Conservation (phyloP, 1,140 invertebrate genomes). For the Aradophagus sp. region DNA sequence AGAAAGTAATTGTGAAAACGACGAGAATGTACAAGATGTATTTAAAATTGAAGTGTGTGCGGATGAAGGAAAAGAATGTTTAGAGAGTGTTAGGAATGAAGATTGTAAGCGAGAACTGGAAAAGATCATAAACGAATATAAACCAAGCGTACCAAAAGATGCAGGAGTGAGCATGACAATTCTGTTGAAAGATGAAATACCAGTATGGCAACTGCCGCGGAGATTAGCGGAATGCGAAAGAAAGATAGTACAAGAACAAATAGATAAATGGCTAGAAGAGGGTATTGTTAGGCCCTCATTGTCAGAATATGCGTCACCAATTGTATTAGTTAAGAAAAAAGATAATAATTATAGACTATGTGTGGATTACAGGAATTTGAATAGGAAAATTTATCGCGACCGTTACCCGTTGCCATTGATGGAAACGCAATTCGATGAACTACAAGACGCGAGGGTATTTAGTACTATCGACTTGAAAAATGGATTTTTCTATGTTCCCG, state of each 20-base stretch:
- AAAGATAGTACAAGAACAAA: slow-evolving; percentile 6
- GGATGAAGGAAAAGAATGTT: not conserved
- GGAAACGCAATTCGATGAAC: slow-evolving; percentile 1
- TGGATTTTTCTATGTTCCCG: slow-evolving; percentile 4
- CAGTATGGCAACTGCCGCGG: slow-evolving; percentile 11
- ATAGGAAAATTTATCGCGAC: slow-evolving; percentile 11
- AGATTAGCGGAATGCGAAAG: slow-evolving; percentile 11
- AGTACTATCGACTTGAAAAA: slow-evolving; percentile 4
- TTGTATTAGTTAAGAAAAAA: slow-evolving; percentile 7
- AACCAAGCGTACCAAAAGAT: not conserved
- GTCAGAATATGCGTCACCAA: slow-evolving; percentile 12
- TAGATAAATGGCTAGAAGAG: slow-evolving; percentile 6
- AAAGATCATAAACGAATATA: not conserved
- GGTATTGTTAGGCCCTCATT: slow-evolving; percentile 7
- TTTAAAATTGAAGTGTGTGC: slow-evolving; percentile 1
- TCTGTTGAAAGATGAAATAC: slow-evolving; percentile 2
- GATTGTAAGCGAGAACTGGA: not conserved
- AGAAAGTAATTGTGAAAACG: not conserved
- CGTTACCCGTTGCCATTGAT: slow-evolving; percentile 9
- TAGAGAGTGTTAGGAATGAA: not conserved
- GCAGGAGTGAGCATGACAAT: slow-evolving; percentile 7
- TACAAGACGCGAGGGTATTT: slow-evolving; percentile 6
- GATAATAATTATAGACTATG: not conserved
- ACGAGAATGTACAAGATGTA: not conserved
- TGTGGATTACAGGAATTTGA: slow-evolving; percentile 1